Percentiles rank a stretch among this genome's conserved stretches.
These are phyloP conservation scores for Neosilurus hyrtlii DNA, from an alignment of 2,797 vertebrate species.

Conservation along the genomic window DNA sequence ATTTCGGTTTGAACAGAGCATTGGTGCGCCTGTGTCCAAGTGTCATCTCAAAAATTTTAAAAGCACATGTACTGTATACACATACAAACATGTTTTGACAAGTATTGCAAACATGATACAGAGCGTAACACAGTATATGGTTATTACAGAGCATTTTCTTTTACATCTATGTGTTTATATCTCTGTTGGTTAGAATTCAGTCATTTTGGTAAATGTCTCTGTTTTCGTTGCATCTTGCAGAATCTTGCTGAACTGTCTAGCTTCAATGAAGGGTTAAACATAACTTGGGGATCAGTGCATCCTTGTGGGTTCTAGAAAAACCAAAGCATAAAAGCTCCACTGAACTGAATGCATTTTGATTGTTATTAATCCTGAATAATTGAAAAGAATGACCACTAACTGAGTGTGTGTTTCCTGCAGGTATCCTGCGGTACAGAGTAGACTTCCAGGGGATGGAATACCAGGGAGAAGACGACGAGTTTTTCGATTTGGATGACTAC, in stretches of 20 bases:
- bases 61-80: too few relatives aligned
- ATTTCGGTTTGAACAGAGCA: too few relatives aligned
- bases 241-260: not conserved
- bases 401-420: conserved; percentile 66
- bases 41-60: too few relatives aligned
- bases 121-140: too few relatives aligned
- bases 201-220: too few relatives aligned
- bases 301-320: not conserved
- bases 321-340: too few relatives aligned
- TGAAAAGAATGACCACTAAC: not conserved
- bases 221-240: not conserved
- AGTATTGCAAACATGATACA: too few relatives aligned
- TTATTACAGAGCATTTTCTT: too few relatives aligned
- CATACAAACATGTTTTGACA: too few relatives aligned
- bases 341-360: not conserved
- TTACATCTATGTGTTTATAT: too few relatives aligned
- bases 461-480: conserved; percentile 97
- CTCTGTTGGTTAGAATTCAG: too few relatives aligned
- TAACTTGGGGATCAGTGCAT: not conserved
- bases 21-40: too few relatives aligned
- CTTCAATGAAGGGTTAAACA: not conserved
- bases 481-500: conserved; percentile 99
- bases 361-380: not conserved
- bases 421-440: conserved; percentile 99
- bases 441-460: conserved; percentile 99